Evolutionary conservation across 2,797 vertebrate species (phyloP).

Genomic region (Oreortyx pictus): DNA sequence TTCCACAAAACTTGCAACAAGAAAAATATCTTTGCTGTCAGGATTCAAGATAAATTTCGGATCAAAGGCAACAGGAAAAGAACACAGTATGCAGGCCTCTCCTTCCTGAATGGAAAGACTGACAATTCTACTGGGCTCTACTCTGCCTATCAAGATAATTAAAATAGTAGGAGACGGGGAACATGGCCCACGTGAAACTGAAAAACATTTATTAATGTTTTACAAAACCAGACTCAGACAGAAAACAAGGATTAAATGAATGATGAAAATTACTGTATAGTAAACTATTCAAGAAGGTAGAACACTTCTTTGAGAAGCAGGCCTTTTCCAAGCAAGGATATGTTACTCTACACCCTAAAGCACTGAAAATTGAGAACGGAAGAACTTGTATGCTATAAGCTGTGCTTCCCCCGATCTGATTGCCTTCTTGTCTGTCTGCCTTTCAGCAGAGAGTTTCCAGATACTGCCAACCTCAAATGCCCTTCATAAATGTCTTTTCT

Average conservation of each 20-base stretch:
- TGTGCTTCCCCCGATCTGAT: background rate
- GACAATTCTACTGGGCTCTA: background rate
- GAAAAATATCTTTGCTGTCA: background rate
- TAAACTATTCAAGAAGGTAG: background rate
- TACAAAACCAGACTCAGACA: background rate
- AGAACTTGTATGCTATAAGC: background rate
- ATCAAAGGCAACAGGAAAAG: background rate
- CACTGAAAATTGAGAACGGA: background rate
- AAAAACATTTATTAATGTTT: background rate
- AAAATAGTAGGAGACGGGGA: background rate
- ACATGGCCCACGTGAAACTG: background rate
- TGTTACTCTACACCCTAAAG: background rate
- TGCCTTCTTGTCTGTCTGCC: background rate
- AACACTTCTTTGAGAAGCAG: background rate
- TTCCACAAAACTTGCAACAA: background rate
- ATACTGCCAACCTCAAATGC: background rate
- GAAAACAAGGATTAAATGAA: fast-evolving
- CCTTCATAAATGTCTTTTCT: background rate
- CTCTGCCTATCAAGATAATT: background rate
- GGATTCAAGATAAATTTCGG: background rate
- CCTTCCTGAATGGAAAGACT: background rate
- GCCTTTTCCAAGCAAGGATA: background rate
- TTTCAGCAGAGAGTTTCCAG: slow-evolving; percentile 9
- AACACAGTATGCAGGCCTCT: background rate
- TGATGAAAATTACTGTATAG: fast-evolving